Evolutionary conservation across 2,113 vertebrate genomes (phyloP).

Genomic region (Corynorhinus townsendii): DNA sequence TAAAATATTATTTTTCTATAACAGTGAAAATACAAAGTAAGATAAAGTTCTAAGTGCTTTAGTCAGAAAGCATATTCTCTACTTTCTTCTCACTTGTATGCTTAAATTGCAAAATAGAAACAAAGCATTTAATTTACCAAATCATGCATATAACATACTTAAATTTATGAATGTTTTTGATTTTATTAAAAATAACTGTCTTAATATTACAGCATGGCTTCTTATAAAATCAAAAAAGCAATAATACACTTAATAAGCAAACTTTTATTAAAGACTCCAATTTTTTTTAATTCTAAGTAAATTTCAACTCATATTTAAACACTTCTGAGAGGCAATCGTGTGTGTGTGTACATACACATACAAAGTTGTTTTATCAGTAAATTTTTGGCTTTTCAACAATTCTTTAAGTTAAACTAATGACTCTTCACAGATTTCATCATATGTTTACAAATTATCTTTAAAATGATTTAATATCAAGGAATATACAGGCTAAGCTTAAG

Average conservation of each 20-base stretch:
- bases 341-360: background rate
- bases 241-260: background rate
- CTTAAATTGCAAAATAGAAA: conserved; percentile 60
- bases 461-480: background rate
- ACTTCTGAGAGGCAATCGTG: background rate
- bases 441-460: conserved; percentile 4
- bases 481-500: background rate
- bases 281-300: background rate
- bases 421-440: background rate
- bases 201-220: background rate
- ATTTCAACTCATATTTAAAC: conserved; percentile 1
- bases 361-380: background rate
- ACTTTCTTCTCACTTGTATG: conserved; percentile 62
- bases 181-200: conserved; percentile 60
- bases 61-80: conserved; percentile 53
- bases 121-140: conserved; percentile 60
- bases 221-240: conserved; percentile 54
- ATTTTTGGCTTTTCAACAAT: conserved; percentile 9
- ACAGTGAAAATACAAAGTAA: conserved; percentile 59
- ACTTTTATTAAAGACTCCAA: background rate
- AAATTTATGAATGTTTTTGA: conserved; percentile 42
- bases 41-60: conserved; percentile 69
- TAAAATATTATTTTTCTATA: conserved; percentile 69
- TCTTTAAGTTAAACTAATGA: background rate
- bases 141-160: conserved; percentile 27